These are phyloP conservation scores for Odocoileus hemionus DNA, from an alignment of 2,113 vertebrate genomes.

Conservation along the genomic window DNA sequence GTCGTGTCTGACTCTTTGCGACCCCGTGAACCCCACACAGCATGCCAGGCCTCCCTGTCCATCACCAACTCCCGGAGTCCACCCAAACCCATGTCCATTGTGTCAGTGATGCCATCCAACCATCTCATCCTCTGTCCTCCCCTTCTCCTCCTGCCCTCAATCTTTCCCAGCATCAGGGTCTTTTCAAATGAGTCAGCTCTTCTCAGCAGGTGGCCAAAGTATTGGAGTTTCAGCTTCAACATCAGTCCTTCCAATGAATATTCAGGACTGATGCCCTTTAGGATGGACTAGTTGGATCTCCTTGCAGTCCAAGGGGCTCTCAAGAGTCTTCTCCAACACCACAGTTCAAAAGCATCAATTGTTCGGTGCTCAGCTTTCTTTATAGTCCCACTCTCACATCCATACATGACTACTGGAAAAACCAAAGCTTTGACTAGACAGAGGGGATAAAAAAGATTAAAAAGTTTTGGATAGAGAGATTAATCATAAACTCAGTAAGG, in stretches of 20 bases:
- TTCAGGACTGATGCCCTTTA: neutral
- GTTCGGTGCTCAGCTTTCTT: neutral
- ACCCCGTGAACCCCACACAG: rapidly evolving
- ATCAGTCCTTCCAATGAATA: neutral
- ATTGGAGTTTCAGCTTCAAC: neutral
- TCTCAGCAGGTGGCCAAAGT: neutral
- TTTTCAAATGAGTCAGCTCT: neutral
- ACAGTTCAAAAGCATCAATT: neutral
- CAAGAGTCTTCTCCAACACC: neutral
- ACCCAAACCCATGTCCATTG: neutral
- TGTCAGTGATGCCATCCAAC: neutral
- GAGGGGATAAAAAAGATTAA: neutral
- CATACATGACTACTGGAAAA: neutral
- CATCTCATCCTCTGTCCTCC: neutral
- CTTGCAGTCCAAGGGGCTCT: neutral
- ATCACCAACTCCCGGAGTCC: neutral
- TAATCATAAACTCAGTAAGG: neutral
- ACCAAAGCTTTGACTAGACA: neutral
- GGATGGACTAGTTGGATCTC: neutral
- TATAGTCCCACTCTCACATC: neutral
- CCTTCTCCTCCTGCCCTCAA: neutral
- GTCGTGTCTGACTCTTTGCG: neutral
- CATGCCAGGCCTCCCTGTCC: neutral
- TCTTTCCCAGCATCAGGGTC: neutral
- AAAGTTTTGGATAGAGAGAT: neutral